Evolutionary conservation across 2,888 invertebrate genomes (phyloP), one percentile per base, ranked within the genome.

Genomic region (Andrena chrysosceles): DNA sequence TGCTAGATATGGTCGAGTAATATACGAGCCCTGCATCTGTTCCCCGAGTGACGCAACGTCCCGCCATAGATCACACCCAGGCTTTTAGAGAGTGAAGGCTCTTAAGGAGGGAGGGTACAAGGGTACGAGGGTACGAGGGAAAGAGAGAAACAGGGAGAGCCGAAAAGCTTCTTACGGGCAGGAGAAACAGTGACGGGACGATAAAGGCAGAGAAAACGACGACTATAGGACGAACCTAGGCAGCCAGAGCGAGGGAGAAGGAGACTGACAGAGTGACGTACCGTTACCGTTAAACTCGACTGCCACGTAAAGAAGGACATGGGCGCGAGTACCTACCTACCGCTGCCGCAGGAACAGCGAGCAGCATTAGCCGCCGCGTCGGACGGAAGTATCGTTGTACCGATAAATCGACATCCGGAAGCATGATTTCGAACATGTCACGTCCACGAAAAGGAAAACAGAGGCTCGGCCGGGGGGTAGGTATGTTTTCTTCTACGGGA

Each of bases 31-130:
- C 93, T 93, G 93, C 94, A 93, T 94, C 93, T 94, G 93, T 93
- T 94, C 93, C 91, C 90, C 91, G 93, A 95, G 95, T 95, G 95
- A 95, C 95, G 95, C 95, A 95, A 95, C 95, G 95, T 95, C 95
- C 95, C 94, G 95, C 95, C 95, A 95, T 95, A 95, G 95, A 95
- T 95, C 95, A 95, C 94, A 93, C 93, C 93, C 95, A 95, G 95
- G 95, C 95, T 95, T 95, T 95, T 95, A 95, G 93, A 93, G 95
- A 95, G 94, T 95, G 95, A 95, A 95, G 95, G 95, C 95, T 95
- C 94, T 94, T 94, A 94, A 85, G 83, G 82, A 81, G 85, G 79
- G 80, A 79, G 85, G 79, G 80, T 59, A 78, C 93, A 92, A 79
- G 35, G 35, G 35, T 35, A 35, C 35, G 80, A 79, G 85, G 79